Evolutionary conservation across 2,113 vertebrate genomes (phyloP).

Genomic region (Tyto alba): DNA sequence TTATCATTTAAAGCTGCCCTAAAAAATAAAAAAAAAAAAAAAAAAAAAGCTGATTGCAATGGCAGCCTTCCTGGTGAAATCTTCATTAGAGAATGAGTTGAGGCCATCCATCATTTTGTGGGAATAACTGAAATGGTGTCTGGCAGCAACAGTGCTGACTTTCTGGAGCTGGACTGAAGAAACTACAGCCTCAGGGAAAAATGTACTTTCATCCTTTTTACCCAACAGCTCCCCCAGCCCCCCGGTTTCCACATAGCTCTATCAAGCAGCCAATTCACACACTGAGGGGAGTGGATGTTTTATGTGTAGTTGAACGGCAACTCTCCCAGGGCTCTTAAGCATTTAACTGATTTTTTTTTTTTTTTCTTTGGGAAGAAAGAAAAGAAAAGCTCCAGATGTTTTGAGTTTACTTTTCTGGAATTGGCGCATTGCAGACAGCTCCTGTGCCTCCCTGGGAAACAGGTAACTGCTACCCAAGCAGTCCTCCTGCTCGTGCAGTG

Average conservation of each 20-base stretch:
- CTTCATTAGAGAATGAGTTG: slow-evolving; percentile 13
- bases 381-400: slow-evolving; percentile 8
- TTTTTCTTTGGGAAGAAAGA: neutral
- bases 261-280: neutral
- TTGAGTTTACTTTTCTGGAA: slow-evolving; percentile 1
- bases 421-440: neutral
- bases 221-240: neutral
- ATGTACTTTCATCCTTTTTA: slow-evolving; percentile 26
- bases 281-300: neutral
- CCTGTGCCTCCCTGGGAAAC: neutral
- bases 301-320: neutral
- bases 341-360: neutral
- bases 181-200: slow-evolving; percentile 38
- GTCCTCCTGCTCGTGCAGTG: fast-evolving
- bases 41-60: neutral
- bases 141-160: neutral
- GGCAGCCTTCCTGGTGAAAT: neutral
- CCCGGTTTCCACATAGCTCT: neutral
- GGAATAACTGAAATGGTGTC: slow-evolving; percentile 23
- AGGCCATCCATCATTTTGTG: neutral
- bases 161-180: slow-evolving; percentile 19
- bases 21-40: too few relatives aligned
- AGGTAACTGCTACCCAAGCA: neutral
- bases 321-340: slow-evolving; percentile 10
- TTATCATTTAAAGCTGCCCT: neutral